A percentile compares a stretch with the other conserved stretches of the same genome.
Conservation (phyloP, 2,797 vertebrate genomes). For the Odontamblyopus lacepedii region DNA sequence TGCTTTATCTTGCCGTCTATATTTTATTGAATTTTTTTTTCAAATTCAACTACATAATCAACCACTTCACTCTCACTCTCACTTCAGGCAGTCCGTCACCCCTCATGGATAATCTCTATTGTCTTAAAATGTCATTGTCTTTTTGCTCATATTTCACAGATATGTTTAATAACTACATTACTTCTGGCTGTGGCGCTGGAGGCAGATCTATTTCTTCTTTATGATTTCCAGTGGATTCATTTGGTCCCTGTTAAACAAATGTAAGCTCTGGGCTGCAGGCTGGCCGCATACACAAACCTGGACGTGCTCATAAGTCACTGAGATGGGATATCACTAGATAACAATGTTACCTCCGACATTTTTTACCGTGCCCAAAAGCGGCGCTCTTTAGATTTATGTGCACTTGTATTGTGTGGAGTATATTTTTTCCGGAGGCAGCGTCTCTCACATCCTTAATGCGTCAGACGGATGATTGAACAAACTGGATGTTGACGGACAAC, state of each 20-base stretch:
- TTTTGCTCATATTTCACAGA: conserved; percentile 1
- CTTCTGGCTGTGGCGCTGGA: conserved; percentile 1
- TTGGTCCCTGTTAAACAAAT: conserved; percentile 15
- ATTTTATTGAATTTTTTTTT: too few species aligned
- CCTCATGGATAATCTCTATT: background rate
- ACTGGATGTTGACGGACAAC: conserved; percentile 31
- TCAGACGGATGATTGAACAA: conserved; percentile 36
- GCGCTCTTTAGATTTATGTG: conserved; percentile 9
- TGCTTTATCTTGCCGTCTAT: too few species aligned
- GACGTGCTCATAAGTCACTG: conserved; percentile 9
- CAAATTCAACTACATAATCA: too few species aligned
- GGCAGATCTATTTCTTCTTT: conserved; percentile 9
- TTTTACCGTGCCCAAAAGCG: conserved; percentile 15
- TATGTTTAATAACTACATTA: conserved; percentile 14
- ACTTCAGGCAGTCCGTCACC: background rate
- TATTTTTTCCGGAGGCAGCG: background rate
- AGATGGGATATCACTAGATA: conserved; percentile 2
- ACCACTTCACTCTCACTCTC: too few species aligned
- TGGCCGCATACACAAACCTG: background rate
- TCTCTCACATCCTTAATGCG: conserved; percentile 17
- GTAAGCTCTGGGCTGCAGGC: conserved; percentile 7
- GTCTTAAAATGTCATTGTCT: background rate
- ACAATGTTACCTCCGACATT: conserved; percentile 9
- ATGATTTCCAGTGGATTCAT: conserved; percentile 11
- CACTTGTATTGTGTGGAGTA: background rate